Base-by-base conservation (phyloP, 2,797 vertebrate species). In the Phataginus tetradactyla region DNA sequence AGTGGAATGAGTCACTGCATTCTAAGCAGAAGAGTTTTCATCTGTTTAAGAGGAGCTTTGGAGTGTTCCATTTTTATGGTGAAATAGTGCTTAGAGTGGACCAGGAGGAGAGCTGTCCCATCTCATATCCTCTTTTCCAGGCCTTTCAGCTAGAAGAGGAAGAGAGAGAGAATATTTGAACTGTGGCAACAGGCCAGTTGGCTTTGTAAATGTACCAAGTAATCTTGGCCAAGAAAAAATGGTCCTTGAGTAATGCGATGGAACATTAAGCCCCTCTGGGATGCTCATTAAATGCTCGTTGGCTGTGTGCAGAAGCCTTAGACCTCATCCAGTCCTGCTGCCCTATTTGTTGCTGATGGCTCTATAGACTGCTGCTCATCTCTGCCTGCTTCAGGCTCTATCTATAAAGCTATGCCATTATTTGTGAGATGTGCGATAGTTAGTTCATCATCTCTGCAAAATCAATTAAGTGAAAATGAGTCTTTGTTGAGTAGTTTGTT, bases 1-100 rank as follows among this genome's bases (percentile, higher is more conserved):
- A 97, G 66, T 34, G 32, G 42, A 77, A 96, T 96, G 96, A 97
- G 89, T 97, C 95, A 96, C n/a, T 94, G 68, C 89, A 96, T 96
- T 95, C 91, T 91, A 96, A 97, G 89, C 71, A 97, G 83, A 80
- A 59, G 81, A 77, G 39, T 87, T 96, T 92, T 96, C 79, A 45
- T 85, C 90, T 74, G 20, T 93, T 94, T 64, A 95, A 78, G 83
- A 88, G 71, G 55, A 94, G 18, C 85, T 57, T 61, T 11, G 29
- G 15, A 69, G 95, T 90, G 53, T 53, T 95, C 75, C 61, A 55
- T 77, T 88, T 96, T 96, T 94, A 72, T 61, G 25, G 77, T 45
- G 84, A 91, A 97, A 96, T 8, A 69, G 49, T 71, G 51, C 75
- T 94, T 78, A 34, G 80, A 95, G 68, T 42, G 20, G 79, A 53